These are phyloP conservation scores for Trichechus manatus DNA, from an alignment of 2,113 vertebrate genomes.

Conservation along the genomic window DNA sequence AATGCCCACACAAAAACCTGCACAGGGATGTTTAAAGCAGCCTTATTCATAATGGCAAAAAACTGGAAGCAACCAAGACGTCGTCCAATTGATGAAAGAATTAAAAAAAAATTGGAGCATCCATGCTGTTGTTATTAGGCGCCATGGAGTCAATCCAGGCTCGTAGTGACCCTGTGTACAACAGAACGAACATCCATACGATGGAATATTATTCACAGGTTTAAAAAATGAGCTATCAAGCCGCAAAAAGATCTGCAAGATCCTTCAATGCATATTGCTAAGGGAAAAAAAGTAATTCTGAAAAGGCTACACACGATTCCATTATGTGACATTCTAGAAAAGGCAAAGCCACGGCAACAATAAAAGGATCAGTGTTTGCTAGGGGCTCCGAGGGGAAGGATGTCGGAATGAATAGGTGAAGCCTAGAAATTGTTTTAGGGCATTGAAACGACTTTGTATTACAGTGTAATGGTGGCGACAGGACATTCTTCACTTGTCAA, in stretches of 20 bases:
- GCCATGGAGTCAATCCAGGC: too few relatives aligned
- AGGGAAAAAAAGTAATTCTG: background rate
- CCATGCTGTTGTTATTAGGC: too few relatives aligned
- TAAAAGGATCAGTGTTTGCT: accelerated
- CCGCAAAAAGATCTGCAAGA: accelerated
- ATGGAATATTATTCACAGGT: too few relatives aligned
- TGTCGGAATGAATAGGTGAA: accelerated
- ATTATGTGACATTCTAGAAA: accelerated
- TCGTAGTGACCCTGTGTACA: too few relatives aligned
- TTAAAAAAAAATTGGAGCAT: too few relatives aligned
- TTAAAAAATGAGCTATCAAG: background rate
- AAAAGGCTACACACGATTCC: background rate
- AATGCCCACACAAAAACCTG: background rate
- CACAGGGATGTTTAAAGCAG: background rate
- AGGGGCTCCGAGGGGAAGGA: accelerated
- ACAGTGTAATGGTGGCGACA: accelerated
- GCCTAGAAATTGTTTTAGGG: accelerated
- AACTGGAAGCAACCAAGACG: background rate
- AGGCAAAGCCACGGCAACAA: accelerated
- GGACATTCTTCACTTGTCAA: accelerated
- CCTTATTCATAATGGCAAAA: background rate
- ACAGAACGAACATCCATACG: too few relatives aligned
- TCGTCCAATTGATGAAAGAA: accelerated
- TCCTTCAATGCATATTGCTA: accelerated
- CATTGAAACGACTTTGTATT: accelerated